Evolutionary conservation across 1,140 invertebrate genomes (phyloP).

Genomic region (Drosophila dunni): DNA sequence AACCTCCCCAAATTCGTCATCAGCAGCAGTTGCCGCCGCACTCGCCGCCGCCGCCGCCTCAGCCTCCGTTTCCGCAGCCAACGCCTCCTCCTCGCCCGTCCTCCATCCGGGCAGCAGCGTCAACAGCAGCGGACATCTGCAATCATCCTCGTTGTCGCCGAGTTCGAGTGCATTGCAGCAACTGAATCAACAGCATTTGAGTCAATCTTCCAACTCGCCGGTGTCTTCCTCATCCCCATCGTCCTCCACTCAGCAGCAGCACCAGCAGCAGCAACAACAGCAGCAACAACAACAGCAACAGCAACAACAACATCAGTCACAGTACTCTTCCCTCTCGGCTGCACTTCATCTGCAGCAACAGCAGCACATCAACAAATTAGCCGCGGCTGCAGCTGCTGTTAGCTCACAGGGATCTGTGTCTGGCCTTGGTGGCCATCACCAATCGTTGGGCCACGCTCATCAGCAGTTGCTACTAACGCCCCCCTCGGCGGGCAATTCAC

Average conservation of each 20-base stretch:
- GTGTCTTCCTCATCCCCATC: constrained; percentile 81
- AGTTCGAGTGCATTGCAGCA: constrained; percentile 59
- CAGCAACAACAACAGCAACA: constrained; percentile 62
- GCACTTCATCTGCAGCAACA: constrained; percentile 80
- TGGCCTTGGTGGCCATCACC: constrained; percentile 40
- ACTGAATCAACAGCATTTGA: constrained; percentile 64
- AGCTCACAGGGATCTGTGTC: constrained; percentile 58
- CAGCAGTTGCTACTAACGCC: constrained; percentile 80
- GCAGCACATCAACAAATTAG: constrained; percentile 78
- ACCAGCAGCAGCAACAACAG: constrained; percentile 65
- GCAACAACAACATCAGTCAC: constrained; percentile 65
- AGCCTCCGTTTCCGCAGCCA: constrained; percentile 53
- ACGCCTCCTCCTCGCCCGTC: constrained; percentile 81
- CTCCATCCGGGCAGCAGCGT: constrained; percentile 35
- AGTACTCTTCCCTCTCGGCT: constrained; percentile 77
- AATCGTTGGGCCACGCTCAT: constrained; percentile 84
- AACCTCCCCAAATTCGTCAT: constrained; percentile 85
- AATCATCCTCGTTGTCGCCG: constrained; percentile 75
- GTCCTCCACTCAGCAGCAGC: constrained; percentile 58
- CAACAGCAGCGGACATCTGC: constrained; percentile 85
- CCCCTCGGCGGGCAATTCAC: constrained; percentile 80
- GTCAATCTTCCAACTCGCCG: constrained; percentile 79
- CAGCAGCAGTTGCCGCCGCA: constrained; percentile 86
- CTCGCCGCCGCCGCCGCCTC: constrained; percentile 78
- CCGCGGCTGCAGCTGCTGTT: constrained; percentile 71